Evolutionary conservation across 2,888 invertebrate genomes (phyloP), one percentile per base, ranked within the genome.

Genomic region (Lithophane leautieri): DNA sequence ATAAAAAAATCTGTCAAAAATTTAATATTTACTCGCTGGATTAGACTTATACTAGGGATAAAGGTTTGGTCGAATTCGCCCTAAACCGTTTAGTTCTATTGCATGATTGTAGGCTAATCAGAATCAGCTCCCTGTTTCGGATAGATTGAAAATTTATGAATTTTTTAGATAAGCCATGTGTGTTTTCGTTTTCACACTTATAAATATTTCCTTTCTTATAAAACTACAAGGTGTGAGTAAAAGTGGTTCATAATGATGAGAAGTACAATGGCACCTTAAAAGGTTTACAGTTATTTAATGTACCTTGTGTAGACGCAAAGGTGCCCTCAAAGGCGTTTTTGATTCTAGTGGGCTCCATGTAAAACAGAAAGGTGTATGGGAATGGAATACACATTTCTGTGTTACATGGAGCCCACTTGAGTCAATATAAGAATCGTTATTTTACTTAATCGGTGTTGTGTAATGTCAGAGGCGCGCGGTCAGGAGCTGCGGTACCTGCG

Each of bases 401-500:
- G 0, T 25, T 66, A 70, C 14, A 25, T 1, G 2, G 16, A 25
- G 4, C 8, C 14, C 2, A n/a, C 2, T 25, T 56, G 4, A 44
- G 19, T 22, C 8, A 28, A 28, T 34, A n/a, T 0, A 74, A 42
- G 40, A 11, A 7, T 42, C 19, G 14, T 1, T 76, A 54, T 34
- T 34, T 19, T 52, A 16, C 14, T 50, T 56, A 63, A 70, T 66
- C 9, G 14, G 19, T 22, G 34, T 69, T 66, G 12, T 68, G 8
- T 54, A 12, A 56, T 60, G n/a, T n/a, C 85, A 98, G 98, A 97
- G 86, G 94, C 97, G 28, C 97, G 98, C 67, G 95, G 95, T 34
- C 95, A 96, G 62, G 99, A 99, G 95, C 92, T 99, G 69, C 97
- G 97, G 76, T 98, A 98, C 92, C 94, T 99, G 76, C 98, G 98